A percentile compares a stretch with the other conserved stretches of the same genome.
phyloP scores from a whole-genome alignment of 2,113 vertebrate species.

The Pimephales promelas region DNA sequence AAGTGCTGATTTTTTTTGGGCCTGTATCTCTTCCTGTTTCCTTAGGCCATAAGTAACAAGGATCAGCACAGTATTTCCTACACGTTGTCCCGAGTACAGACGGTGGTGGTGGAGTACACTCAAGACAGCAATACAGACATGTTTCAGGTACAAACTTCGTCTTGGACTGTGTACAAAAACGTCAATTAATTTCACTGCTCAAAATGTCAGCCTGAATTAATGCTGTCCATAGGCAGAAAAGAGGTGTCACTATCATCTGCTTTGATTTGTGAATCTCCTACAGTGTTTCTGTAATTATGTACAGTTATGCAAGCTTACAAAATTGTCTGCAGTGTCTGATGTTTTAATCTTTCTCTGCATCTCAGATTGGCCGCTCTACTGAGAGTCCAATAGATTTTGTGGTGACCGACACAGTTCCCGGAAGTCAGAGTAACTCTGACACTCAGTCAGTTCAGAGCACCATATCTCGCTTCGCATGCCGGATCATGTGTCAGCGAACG shows the following conservation, averaged over 20 bases:
- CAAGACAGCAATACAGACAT: slow-evolving; percentile 98
- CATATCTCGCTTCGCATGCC: slow-evolving; percentile 97
- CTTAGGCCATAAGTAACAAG: slow-evolving; percentile 97
- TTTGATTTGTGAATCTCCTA: background rate
- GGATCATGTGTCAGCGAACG: slow-evolving; percentile 95
- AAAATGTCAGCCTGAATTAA: background rate
- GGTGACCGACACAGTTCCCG: slow-evolving; percentile 95
- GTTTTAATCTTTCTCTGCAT: background rate
- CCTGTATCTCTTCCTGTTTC: background rate
- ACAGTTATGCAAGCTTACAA: background rate
- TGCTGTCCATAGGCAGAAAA: slow-evolving; percentile 6
- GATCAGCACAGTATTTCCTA: slow-evolving; percentile 99
- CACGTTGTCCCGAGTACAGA: slow-evolving; percentile 94
- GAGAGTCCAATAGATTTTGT: slow-evolving; percentile 98
- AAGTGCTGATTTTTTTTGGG: background rate
- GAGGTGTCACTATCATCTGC: background rate
- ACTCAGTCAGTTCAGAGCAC: slow-evolving; percentile 98
- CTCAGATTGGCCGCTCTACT: slow-evolving; percentile 95
- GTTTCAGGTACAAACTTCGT: slow-evolving; percentile 79
- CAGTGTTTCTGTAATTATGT: background rate
- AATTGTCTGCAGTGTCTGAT: background rate
- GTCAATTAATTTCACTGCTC: slow-evolving; percentile 1
- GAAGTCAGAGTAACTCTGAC: slow-evolving; percentile 92
- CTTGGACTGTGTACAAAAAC: background rate
- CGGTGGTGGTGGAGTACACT: slow-evolving; percentile 98